A percentile compares a stretch with the other conserved stretches of the same genome.
Evolutionary conservation across 1,140 invertebrate genomes (phyloP).

Genomic region (Ptiloglossa arizonensis): DNA sequence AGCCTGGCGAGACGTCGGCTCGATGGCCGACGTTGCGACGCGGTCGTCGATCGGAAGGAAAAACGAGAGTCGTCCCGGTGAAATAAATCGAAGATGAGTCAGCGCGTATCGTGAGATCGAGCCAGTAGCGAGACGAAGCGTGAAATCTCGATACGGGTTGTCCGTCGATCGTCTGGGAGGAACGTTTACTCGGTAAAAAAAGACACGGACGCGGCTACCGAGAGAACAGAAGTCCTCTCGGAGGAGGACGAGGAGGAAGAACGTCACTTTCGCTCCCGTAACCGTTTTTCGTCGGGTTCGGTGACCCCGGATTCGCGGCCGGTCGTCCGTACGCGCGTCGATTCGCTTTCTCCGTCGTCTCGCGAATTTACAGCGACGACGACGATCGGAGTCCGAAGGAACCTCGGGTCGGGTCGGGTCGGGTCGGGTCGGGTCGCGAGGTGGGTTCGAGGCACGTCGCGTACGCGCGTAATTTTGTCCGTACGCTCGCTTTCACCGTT

Average conservation of each 20-base stretch:
- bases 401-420: too few species aligned
- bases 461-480: too few species aligned
- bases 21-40: not conserved
- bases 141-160: slow-evolving; percentile 3
- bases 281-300: not conserved
- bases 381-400: too few species aligned
- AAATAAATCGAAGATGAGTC: slow-evolving; percentile 14
- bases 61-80: not conserved
- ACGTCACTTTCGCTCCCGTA: not conserved
- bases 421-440: too few species aligned
- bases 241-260: too few species aligned
- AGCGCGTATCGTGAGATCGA: not conserved
- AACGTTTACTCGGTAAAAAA: not conserved
- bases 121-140: not conserved
- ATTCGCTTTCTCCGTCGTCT: too few species aligned
- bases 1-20: too few species aligned
- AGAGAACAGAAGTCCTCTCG: too few species aligned
- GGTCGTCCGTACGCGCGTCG: not conserved
- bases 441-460: too few species aligned
- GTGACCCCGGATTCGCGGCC: too few species aligned
- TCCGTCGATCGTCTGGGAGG: not conserved
- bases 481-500: too few species aligned
- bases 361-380: too few species aligned
- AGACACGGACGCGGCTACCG: not conserved
- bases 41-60: not conserved